Evolutionary conservation across 2,113 vertebrate genomes (phyloP).

Genomic region (Campylorhamphus procurvoides): DNA sequence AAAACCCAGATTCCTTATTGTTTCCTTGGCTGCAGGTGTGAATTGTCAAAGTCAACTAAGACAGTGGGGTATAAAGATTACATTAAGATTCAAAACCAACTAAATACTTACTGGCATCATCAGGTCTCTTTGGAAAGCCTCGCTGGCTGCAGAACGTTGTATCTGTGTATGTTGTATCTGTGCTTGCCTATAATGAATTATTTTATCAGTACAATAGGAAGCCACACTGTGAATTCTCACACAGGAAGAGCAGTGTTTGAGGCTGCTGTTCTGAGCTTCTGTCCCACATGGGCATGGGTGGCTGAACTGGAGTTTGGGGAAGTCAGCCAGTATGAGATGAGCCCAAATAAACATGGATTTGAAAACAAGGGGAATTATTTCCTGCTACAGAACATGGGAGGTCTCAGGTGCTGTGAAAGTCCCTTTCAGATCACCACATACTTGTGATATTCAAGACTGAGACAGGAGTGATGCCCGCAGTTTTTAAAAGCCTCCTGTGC

Average conservation of each 20-base stretch:
- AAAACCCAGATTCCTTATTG: background rate
- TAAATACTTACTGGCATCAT: background rate
- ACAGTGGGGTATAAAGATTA: background rate
- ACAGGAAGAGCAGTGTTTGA: background rate
- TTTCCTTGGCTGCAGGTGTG: background rate
- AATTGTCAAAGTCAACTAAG: background rate
- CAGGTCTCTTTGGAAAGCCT: background rate
- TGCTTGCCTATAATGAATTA: background rate
- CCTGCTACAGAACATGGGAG: background rate
- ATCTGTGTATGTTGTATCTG: background rate
- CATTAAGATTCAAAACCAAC: background rate
- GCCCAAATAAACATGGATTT: background rate
- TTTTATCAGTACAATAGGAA: background rate
- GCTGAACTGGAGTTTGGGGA: background rate
- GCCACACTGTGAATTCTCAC: rapidly evolving
- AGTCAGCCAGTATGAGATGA: background rate
- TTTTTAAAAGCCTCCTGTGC: constrained; percentile 8
- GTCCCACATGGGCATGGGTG: background rate
- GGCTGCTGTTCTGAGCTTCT: background rate
- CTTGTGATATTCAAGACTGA: background rate
- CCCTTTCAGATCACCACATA: background rate
- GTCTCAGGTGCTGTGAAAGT: background rate
- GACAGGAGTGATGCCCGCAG: background rate
- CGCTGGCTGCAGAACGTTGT: background rate
- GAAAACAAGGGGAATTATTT: background rate